phyloP scores from a whole-genome alignment of 1,140 invertebrate species.

The Drosophila nikananu region DNA sequence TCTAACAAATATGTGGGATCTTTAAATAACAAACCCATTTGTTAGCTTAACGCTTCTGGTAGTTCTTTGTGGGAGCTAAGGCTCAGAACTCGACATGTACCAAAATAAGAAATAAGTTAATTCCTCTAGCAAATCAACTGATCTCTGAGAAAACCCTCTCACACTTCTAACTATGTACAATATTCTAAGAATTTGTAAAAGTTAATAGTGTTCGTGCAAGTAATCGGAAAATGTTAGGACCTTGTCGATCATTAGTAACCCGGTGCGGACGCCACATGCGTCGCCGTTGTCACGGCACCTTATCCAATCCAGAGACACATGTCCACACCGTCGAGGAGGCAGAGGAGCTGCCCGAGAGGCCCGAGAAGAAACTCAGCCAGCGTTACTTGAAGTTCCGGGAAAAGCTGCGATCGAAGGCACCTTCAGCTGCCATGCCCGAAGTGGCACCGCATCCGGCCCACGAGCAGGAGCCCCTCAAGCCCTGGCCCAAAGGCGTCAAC shows the following conservation, averaged over 20 bases:
- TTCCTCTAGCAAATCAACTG: background rate
- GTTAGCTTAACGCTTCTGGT: too few species aligned
- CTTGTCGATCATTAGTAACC: background rate
- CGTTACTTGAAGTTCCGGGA: constrained; percentile 65
- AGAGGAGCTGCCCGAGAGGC: background rate
- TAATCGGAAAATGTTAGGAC: constrained; percentile 8
- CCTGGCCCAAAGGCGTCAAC: constrained; percentile 90
- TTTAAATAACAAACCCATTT: too few species aligned
- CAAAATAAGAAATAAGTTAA: background rate
- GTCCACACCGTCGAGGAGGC: constrained; percentile 5
- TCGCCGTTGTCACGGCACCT: background rate
- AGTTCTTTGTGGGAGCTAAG: too few species aligned
- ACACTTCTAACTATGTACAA: too few species aligned
- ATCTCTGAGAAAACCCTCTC: background rate
- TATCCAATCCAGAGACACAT: background rate
- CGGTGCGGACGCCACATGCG: background rate
- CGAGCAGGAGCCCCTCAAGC: constrained; percentile 50
- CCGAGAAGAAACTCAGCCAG: constrained; percentile 30
- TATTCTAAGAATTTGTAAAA: background rate
- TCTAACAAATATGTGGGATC: too few species aligned
- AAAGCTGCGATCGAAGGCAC: constrained; percentile 50
- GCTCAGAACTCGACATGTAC: too few species aligned
- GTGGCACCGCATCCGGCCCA: constrained; percentile 56
- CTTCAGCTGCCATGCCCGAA: constrained; percentile 23
- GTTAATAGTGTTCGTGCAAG: background rate